These are phyloP conservation scores for Ictidomys tridecemlineatus DNA, from an alignment of 2,113 vertebrate species.

Conservation along the genomic window DNA sequence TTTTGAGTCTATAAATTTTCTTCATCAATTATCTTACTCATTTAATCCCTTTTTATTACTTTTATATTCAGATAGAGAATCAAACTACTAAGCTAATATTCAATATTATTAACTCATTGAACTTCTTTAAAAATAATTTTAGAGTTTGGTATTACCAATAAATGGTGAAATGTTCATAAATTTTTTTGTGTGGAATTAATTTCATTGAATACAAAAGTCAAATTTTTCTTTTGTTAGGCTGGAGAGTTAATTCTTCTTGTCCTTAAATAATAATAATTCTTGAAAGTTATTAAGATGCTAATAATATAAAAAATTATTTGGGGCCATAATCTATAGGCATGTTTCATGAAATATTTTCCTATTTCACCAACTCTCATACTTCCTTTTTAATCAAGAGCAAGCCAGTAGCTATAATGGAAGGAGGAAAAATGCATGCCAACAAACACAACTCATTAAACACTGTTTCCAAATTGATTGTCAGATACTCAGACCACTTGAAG, in stretches of 20 bases:
- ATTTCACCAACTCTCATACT: neutral
- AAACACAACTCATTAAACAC: neutral
- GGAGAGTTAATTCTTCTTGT: neutral
- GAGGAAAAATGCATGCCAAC: neutral
- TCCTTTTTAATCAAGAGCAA: neutral
- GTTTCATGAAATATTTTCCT: neutral
- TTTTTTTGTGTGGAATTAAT: neutral
- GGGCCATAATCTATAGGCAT: neutral
- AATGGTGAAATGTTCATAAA: neutral
- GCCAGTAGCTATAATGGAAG: neutral
- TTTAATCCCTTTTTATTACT: neutral
- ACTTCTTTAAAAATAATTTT: neutral
- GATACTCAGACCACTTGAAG: neutral
- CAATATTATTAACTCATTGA: neutral
- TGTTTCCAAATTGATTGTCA: neutral
- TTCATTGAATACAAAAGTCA: neutral
- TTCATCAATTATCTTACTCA: neutral
- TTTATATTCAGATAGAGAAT: constrained; percentile 1
- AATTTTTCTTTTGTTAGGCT: neutral
- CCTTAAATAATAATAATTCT: neutral
- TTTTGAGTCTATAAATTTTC: neutral
- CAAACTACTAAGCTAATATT: neutral
- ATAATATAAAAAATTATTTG: neutral
- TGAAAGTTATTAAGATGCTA: neutral
- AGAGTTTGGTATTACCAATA: neutral